phyloP scores from a whole-genome alignment of 2,797 vertebrate species.

The Clangula hyemalis region DNA sequence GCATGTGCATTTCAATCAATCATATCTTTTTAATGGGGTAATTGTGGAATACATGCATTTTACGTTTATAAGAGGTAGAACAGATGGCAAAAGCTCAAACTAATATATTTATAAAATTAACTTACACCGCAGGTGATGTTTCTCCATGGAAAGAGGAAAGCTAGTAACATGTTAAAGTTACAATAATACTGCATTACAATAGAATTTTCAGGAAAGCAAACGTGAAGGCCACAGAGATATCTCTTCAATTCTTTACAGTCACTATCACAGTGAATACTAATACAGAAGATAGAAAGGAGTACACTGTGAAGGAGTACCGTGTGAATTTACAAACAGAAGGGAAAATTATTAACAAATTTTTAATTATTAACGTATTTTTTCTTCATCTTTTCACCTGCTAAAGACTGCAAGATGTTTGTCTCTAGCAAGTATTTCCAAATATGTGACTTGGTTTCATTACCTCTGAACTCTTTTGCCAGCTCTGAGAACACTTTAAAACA shows the following conservation, averaged over 20 bases:
- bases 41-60: constrained; percentile 47
- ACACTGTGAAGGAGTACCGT: neutral
- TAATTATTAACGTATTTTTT: too few species aligned
- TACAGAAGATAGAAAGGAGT: neutral
- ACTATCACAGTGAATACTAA: constrained; percentile 40
- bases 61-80: constrained; percentile 46
- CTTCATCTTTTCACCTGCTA: neutral
- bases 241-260: constrained; percentile 56
- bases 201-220: constrained; percentile 33
- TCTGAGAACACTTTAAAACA: neutral
- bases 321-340: neutral
- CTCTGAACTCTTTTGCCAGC: neutral
- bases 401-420: neutral
- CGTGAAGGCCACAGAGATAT: neutral
- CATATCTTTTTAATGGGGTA: constrained; percentile 56
- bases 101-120: constrained; percentile 61
- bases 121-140: constrained; percentile 48
- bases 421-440: neutral
- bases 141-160: constrained; percentile 26
- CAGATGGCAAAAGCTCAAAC: constrained; percentile 62
- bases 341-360: neutral
- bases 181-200: constrained; percentile 16
- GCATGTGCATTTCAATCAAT: constrained; percentile 42
- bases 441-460: neutral
- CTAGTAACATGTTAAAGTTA: constrained; percentile 15